Percentiles rank a stretch among this genome's conserved stretches.
Conservation (phyloP, 2,113 vertebrate species). For the Crypturellus undulatus region DNA sequence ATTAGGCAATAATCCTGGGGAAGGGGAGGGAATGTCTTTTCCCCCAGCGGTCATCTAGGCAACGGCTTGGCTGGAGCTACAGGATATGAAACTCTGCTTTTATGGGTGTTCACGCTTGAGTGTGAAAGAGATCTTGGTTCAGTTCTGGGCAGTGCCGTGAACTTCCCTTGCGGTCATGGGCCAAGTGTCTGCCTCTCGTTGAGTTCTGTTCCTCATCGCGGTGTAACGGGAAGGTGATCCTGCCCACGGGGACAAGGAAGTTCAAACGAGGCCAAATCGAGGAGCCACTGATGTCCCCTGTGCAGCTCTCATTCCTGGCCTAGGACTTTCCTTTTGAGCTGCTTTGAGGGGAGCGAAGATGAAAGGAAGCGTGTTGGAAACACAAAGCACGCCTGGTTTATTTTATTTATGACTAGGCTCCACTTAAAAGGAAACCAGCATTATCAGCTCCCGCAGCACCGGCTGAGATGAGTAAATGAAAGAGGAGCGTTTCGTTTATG, state of each 20-base stretch:
- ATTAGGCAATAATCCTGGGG: not conserved
- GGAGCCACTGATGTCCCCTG: not conserved
- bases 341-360: conserved; percentile 31
- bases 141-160: rapidly evolving
- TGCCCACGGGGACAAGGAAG: rapidly evolving
- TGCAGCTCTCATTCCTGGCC: rapidly evolving
- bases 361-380: conserved; percentile 42
- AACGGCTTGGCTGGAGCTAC: not conserved
- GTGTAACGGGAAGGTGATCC: not conserved
- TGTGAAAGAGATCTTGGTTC: not conserved
- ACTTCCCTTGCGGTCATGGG: not conserved
- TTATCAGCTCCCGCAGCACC: conserved; percentile 3
- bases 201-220: rapidly evolving
- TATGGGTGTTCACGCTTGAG: not conserved
- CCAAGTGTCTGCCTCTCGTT: not conserved
- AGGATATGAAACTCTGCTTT: not conserved
- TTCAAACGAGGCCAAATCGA: not conserved
- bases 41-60: not conserved
- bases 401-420: conserved; percentile 61
- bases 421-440: conserved; percentile 49
- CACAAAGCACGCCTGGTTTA: conserved; percentile 55
- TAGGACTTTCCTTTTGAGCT: not conserved
- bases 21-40: not conserved
- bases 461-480: conserved; percentile 34
- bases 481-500: conserved; percentile 31